These are phyloP conservation scores for Ericerus pela DNA, from an alignment of 1,140 invertebrate species.

Conservation along the genomic window DNA sequence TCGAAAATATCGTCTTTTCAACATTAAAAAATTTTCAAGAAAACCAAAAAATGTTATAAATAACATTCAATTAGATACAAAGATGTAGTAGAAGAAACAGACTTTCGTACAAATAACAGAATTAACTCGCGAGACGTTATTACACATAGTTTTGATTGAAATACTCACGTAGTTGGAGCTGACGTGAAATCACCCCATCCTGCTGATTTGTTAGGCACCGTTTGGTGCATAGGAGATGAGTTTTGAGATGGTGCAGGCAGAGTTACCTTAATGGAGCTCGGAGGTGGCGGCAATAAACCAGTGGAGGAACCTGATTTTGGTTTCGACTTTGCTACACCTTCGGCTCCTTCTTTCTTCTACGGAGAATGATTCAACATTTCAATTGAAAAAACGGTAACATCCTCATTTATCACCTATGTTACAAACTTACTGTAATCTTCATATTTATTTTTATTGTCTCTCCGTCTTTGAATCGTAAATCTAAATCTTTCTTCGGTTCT, in stretches of 20 bases:
- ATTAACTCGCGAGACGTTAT: too few species aligned
- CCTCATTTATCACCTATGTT: background rate
- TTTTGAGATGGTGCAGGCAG: constrained; percentile 43
- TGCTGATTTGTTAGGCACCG: constrained; percentile 30
- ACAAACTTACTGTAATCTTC: constrained; percentile 73
- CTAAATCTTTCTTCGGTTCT: constrained; percentile 62
- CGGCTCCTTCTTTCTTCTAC: constrained; percentile 76
- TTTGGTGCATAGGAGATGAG: constrained; percentile 47
- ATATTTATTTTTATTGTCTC: constrained; percentile 98
- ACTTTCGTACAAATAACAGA: too few species aligned
- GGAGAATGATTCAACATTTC: constrained; percentile 15
- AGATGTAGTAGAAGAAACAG: too few species aligned
- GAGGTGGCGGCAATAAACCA: constrained; percentile 67
- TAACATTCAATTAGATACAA: too few species aligned
- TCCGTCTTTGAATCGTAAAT: constrained; percentile 95
- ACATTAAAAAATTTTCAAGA: too few species aligned
- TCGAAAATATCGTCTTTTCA: too few species aligned
- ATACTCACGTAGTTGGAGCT: constrained; percentile 29
- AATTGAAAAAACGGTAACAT: background rate
- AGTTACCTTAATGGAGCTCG: constrained; percentile 52
- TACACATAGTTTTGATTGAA: background rate
- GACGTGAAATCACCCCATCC: constrained; percentile 67
- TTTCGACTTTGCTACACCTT: constrained; percentile 44
- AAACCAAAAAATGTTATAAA: too few species aligned
- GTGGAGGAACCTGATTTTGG: constrained; percentile 38